Percentiles rank a stretch among this genome's conserved stretches.
phyloP scores from a whole-genome alignment of 1,140 invertebrate species.

The Colletes latitarsis region DNA sequence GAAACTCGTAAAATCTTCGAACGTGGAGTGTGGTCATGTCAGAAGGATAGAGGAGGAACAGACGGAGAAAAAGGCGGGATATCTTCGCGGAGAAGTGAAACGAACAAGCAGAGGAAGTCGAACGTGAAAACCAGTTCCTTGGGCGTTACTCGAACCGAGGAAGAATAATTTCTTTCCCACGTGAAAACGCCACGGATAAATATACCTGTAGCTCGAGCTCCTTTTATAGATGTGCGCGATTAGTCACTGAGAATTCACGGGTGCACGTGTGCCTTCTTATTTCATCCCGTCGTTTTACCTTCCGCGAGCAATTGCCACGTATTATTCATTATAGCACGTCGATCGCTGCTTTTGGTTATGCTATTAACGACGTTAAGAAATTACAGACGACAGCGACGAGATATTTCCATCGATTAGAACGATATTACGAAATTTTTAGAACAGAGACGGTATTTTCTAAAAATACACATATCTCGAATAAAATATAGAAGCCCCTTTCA shows the following conservation, averaged over 20 bases:
- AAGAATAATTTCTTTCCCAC: conserved; percentile 63
- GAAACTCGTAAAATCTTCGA: conserved; percentile 67
- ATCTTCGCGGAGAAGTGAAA: conserved; percentile 5
- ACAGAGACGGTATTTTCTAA: no score
- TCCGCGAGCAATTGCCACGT: background rate
- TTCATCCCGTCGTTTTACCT: background rate
- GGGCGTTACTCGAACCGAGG: conserved; percentile 59
- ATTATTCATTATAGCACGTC: conserved; percentile 15
- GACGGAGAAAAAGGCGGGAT: conserved; percentile 9
- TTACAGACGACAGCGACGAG: no score
- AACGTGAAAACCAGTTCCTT: conserved; percentile 63
- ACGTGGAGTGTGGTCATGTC: conserved; percentile 29
- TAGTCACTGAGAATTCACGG: conserved; percentile 53
- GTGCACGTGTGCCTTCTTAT: conserved; percentile 44
- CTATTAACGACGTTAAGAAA: conserved; percentile 5
- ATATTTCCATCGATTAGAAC: no score
- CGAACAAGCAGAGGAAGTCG: conserved; percentile 32
- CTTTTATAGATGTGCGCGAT: conserved; percentile 53
- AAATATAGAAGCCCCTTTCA: no score
- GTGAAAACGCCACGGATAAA: conserved; percentile 62
- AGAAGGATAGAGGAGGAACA: conserved; percentile 19
- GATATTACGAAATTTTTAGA: background rate
- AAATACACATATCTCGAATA: no score
- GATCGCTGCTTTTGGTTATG: background rate
- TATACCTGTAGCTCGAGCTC: conserved; percentile 50